phyloP scores from a whole-genome alignment of 2,797 vertebrate genomes.

The Psittacula echo region DNA sequence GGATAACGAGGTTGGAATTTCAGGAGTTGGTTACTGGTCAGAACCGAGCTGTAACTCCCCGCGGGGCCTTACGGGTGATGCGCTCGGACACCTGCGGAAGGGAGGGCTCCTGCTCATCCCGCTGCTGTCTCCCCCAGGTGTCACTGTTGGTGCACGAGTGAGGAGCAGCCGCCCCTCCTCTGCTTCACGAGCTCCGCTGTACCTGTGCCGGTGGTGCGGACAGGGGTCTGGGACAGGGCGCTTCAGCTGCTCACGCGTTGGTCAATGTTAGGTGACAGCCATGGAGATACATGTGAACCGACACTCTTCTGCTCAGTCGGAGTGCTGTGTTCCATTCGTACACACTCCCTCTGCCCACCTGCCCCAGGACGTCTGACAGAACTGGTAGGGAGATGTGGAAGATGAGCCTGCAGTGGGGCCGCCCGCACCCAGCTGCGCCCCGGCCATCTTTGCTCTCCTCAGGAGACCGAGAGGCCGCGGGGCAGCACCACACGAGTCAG shows the following conservation, averaged over 20 bases:
- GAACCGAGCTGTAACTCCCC: rapidly evolving
- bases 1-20: rapidly evolving
- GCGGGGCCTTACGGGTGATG: rapidly evolving
- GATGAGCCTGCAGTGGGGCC: background rate
- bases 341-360: background rate
- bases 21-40: rapidly evolving
- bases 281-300: rapidly evolving
- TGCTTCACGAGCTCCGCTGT: background rate
- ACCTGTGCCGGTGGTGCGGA: background rate
- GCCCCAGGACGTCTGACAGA: background rate
- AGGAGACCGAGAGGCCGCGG: rapidly evolving
- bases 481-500: background rate
- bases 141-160: slow-evolving; percentile 66
- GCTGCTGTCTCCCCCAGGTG: slow-evolving; percentile 76
- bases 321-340: background rate
- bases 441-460: rapidly evolving
- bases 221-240: rapidly evolving
- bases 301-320: background rate
- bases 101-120: slow-evolving; percentile 38
- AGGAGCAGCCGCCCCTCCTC: background rate
- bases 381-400: background rate
- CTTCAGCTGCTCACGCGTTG: rapidly evolving
- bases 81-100: background rate
- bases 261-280: background rate
- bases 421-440: rapidly evolving